A percentile compares a stretch with the other conserved stretches of the same genome.
Conservation (phyloP, 2,888 invertebrate species). For the Tineola bisselliella region DNA sequence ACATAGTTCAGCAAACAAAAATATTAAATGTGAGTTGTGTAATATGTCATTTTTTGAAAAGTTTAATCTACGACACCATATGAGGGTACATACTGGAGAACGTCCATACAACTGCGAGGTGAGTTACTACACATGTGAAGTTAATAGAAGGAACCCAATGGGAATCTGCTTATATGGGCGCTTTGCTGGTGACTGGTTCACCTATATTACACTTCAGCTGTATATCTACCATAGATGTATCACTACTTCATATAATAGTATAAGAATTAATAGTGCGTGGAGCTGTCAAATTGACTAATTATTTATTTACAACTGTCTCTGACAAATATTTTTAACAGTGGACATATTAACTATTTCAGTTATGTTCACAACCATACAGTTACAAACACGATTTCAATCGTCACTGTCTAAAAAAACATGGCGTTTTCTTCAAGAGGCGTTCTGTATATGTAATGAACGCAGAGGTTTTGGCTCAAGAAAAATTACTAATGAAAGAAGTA, state of each 20-base stretch:
- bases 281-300: too few relatives aligned
- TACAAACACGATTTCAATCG: constrained; percentile 50
- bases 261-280: too few relatives aligned
- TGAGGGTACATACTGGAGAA: constrained; percentile 46
- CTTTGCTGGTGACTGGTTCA: too few relatives aligned
- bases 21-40: constrained; percentile 35
- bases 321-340: too few relatives aligned
- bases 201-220: too few relatives aligned
- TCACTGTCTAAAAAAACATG: constrained; percentile 51
- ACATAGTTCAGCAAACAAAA: constrained; percentile 34
- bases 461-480: constrained; percentile 36
- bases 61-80: constrained; percentile 29
- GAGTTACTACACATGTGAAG: too few relatives aligned
- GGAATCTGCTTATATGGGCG: too few relatives aligned
- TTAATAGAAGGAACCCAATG: too few relatives aligned
- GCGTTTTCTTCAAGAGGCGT: constrained; percentile 40
- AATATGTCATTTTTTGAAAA: constrained; percentile 33
- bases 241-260: too few relatives aligned
- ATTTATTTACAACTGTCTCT: too few relatives aligned
- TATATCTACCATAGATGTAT: too few relatives aligned
- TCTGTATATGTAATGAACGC: constrained; percentile 40
- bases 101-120: constrained; percentile 49
- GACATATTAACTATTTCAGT: constrained; percentile 25
- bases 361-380: constrained; percentile 51
- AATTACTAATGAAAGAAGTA: constrained; percentile 32